Evolutionary conservation across 2,888 invertebrate species (phyloP).

Genomic region (Antitype chi): DNA sequence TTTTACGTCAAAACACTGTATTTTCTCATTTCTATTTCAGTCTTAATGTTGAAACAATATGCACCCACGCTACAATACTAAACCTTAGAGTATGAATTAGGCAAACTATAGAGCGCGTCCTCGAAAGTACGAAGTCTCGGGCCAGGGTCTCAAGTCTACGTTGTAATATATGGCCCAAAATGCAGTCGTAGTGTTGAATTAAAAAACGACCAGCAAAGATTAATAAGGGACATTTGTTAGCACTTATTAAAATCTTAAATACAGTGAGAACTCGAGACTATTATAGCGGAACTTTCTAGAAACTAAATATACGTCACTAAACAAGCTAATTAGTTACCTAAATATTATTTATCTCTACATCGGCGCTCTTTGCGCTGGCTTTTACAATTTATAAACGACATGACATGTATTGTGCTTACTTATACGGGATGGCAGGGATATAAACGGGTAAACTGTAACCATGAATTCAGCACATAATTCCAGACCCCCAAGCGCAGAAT

Average conservation of each 20-base stretch:
- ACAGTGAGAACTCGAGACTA: background rate
- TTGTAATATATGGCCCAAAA: background rate
- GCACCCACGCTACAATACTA: constrained; percentile 57
- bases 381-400: constrained; percentile 23
- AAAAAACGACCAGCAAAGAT: background rate
- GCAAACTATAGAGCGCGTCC: constrained; percentile 28
- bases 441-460: too few species aligned
- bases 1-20: constrained; percentile 22
- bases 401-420: background rate
- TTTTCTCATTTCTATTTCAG: constrained; percentile 45
- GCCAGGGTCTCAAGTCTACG: background rate
- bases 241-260: background rate
- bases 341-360: background rate
- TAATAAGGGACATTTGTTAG: background rate
- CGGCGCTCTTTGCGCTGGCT: constrained; percentile 45
- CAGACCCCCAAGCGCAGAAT: too few species aligned
- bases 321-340: constrained; percentile 15
- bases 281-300: background rate
- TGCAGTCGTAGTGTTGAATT: background rate
- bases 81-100: constrained; percentile 49
- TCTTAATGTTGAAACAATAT: constrained; percentile 45
- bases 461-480: too few species aligned
- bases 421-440: background rate
- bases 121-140: background rate
- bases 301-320: constrained; percentile 4